phyloP scores from a whole-genome alignment of 2,113 vertebrate species.

The Zosterops hypoxanthus region DNA sequence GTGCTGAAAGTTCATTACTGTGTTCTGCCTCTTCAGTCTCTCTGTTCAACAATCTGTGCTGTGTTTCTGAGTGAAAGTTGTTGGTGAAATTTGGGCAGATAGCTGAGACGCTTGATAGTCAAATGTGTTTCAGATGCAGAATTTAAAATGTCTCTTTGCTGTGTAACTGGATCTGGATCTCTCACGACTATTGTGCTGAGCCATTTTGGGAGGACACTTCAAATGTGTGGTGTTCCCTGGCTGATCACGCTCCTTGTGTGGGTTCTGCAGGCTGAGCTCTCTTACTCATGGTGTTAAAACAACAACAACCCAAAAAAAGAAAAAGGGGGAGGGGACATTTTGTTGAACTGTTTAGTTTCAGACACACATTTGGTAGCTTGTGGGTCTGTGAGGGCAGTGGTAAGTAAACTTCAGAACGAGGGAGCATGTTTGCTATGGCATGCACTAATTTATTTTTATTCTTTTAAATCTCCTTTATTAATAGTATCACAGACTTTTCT shows the following conservation, averaged over 20 bases:
- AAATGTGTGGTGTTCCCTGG: neutral
- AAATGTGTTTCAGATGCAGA: neutral
- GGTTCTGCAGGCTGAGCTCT: neutral
- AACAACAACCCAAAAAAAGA: neutral
- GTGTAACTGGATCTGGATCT: neutral
- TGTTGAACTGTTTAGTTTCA: neutral
- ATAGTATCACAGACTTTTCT: neutral
- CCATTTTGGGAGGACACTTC: neutral
- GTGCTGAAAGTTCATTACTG: neutral
- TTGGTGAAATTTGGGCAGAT: neutral
- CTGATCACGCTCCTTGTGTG: neutral
- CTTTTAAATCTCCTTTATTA: neutral
- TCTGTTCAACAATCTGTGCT: neutral
- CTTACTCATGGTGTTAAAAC: neutral
- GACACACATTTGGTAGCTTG: neutral
- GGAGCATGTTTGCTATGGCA: neutral
- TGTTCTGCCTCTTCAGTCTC: neutral
- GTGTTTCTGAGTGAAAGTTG: neutral
- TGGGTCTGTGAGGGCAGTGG: neutral
- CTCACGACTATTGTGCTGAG: neutral
- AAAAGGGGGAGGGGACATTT: neutral
- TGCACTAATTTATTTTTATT: neutral
- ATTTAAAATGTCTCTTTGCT: neutral
- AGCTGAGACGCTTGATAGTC: neutral
- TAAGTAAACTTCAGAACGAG: neutral